Evolutionary conservation across 2,797 vertebrate species (phyloP).

Genomic region (Rallus crepitans): DNA sequence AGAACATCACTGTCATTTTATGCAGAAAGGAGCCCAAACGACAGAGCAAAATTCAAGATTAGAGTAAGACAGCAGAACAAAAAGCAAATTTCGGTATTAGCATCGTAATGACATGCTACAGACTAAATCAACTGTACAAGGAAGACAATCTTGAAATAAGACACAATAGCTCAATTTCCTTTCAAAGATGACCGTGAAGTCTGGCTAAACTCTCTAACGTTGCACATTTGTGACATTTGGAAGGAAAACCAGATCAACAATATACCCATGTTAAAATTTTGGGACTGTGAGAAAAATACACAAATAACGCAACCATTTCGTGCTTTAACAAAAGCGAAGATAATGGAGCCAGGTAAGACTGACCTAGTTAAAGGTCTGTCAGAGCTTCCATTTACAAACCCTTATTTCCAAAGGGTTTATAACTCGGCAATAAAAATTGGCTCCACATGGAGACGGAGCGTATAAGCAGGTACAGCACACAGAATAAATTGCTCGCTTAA

Average conservation of each 20-base stretch:
- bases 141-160: not conserved
- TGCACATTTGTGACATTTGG: not conserved
- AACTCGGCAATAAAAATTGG: constrained; percentile 26
- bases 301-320: not conserved
- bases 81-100: not conserved
- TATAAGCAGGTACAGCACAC: not conserved
- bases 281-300: not conserved
- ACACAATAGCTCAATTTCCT: not conserved
- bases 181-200: not conserved
- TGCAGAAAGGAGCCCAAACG: not conserved
- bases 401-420: constrained; percentile 20
- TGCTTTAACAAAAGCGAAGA: constrained; percentile 12
- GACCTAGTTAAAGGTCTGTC: constrained; percentile 11
- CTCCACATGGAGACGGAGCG: not conserved
- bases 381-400: not conserved
- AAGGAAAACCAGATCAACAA: not conserved
- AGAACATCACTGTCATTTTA: constrained; percentile 20
- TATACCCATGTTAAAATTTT: not conserved
- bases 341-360: constrained; percentile 29
- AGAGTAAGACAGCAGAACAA: not conserved
- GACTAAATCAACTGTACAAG: not conserved
- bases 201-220: constrained; percentile 11
- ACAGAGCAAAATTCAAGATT: not conserved
- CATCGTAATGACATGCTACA: not conserved
- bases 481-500: constrained; percentile 6